phyloP scores from a whole-genome alignment of 2,797 vertebrate genomes.

The Eospalax fontanierii region DNA sequence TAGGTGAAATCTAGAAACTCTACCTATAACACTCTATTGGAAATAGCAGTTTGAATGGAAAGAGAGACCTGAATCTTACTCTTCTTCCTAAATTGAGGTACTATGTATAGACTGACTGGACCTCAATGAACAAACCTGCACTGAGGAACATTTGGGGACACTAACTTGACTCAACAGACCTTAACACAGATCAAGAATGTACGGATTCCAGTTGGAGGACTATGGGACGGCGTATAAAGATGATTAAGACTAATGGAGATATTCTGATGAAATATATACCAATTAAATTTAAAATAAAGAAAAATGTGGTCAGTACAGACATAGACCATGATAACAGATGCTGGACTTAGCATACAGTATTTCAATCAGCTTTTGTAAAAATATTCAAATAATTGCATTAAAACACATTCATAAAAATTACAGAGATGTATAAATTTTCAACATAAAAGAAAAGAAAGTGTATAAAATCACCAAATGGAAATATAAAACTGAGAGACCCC shows the following conservation, averaged over 20 bases:
- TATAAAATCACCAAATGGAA: conserved; percentile 37
- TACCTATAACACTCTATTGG: background rate
- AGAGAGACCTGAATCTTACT: background rate
- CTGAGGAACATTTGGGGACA: no score
- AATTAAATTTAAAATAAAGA: no score
- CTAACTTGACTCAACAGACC: no score
- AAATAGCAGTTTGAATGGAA: conserved; percentile 24
- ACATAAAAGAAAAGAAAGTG: conserved; percentile 26
- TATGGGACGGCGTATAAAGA: no score
- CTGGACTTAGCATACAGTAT: background rate
- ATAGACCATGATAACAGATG: background rate
- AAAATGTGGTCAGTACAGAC: background rate
- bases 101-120: no score
- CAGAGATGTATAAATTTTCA: conserved; percentile 38
- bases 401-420: conserved; percentile 12
- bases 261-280: no score
- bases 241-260: no score
- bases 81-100: no score
- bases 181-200: no score
- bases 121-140: no score
- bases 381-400: conserved; percentile 51
- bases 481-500: background rate
- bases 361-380: conserved; percentile 55
- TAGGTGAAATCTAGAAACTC: background rate
- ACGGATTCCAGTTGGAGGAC: no score